These are phyloP conservation scores for Rhagologus leucostigma DNA, from an alignment of 2,113 vertebrate species.

Conservation along the genomic window DNA sequence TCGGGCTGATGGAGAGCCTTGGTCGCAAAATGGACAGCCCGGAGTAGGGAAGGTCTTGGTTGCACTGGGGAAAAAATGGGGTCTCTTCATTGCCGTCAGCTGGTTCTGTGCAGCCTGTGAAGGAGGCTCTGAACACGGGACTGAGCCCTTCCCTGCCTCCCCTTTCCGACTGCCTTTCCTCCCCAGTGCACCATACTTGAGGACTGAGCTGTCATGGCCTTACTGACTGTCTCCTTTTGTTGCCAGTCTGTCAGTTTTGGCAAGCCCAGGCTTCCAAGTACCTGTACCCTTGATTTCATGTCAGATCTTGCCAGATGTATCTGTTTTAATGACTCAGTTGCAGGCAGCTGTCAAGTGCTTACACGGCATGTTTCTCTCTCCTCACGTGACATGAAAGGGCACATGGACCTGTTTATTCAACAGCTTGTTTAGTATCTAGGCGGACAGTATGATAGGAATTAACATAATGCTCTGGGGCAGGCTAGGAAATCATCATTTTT, in stretches of 20 bases:
- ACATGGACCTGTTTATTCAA: slow-evolving; percentile 44
- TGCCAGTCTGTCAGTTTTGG: slow-evolving; percentile 1
- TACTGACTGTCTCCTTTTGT: not conserved
- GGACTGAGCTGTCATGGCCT: not conserved
- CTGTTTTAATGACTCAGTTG: slow-evolving; percentile 30
- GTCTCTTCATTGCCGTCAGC: not conserved
- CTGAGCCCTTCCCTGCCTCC: not conserved
- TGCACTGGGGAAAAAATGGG: not conserved
- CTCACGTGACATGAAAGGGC: slow-evolving; percentile 33
- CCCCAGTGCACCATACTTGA: rapidly evolving
- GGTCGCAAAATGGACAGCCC: rapidly evolving
- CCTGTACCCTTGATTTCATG: slow-evolving; percentile 16
- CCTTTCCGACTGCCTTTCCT: not conserved
- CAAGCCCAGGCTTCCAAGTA: not conserved
- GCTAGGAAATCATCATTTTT: not conserved
- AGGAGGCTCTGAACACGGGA: not conserved
- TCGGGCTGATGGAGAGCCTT: not conserved
- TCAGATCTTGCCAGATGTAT: slow-evolving; percentile 47
- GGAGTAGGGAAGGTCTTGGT: not conserved
- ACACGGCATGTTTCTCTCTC: not conserved
- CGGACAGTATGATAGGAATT: not conserved
- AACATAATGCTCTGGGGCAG: not conserved
- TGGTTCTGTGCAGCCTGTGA: not conserved
- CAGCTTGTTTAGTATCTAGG: not conserved
- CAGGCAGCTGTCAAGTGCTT: slow-evolving; percentile 37